phyloP scores from a whole-genome alignment of 2,888 invertebrate genomes.

The Cremastinae sp. region DNA sequence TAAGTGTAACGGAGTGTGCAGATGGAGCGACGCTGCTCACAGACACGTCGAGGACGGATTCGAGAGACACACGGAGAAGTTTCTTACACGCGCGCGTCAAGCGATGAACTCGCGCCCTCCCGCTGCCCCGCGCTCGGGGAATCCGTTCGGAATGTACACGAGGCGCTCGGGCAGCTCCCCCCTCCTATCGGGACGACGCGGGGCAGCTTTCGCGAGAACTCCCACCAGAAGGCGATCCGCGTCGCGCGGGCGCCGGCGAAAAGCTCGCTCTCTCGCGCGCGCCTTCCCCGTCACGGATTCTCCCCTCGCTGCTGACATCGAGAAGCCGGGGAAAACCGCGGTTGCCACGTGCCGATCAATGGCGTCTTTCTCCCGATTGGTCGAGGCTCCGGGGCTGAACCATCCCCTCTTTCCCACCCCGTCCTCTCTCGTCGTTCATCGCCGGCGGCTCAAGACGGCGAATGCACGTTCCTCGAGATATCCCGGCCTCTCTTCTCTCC shows the following conservation, averaged over 20 bases:
- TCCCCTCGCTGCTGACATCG: slow-evolving; percentile 47
- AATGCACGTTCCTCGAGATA: background rate
- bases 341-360: slow-evolving; percentile 80
- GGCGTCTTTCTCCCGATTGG: slow-evolving; percentile 79
- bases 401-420: slow-evolving; percentile 67
- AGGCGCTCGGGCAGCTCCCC: too few species aligned
- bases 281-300: background rate
- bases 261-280: slow-evolving; percentile 31
- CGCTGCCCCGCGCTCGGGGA: slow-evolving; percentile 55
- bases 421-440: too few species aligned
- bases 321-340: slow-evolving; percentile 64
- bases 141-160: slow-evolving; percentile 46
- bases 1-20: slow-evolving; percentile 81
- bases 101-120: too few species aligned
- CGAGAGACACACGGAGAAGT: too few species aligned
- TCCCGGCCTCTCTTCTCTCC: background rate
- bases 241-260: slow-evolving; percentile 25
- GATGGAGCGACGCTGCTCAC: too few species aligned
- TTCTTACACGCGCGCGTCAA: too few species aligned
- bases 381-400: slow-evolving; percentile 73
- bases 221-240: slow-evolving; percentile 40
- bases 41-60: too few species aligned
- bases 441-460: slow-evolving; percentile 62
- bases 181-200: slow-evolving; percentile 29
- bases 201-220: slow-evolving; percentile 33